A percentile compares a stretch with the other conserved stretches of the same genome.
Evolutionary conservation across 2,113 vertebrate genomes (phyloP).

Genomic region (Sturnus vulgaris): DNA sequence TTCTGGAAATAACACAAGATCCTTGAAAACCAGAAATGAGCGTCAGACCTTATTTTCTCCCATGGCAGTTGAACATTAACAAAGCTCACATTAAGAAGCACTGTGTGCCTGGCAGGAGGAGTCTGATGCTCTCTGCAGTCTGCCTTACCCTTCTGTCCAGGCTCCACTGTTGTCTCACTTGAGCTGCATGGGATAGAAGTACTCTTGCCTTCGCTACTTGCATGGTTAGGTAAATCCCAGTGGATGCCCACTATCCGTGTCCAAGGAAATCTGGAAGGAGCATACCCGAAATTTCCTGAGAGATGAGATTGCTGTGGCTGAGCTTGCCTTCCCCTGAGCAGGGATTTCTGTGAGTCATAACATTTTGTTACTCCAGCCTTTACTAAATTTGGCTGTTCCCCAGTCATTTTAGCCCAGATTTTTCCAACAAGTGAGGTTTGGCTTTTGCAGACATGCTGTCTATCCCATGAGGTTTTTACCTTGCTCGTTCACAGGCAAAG

Average conservation of each 20-base stretch:
- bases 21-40: background rate
- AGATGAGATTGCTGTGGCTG: background rate
- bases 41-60: background rate
- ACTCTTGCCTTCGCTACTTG: rapidly evolving
- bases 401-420: background rate
- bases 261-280: background rate
- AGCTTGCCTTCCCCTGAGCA: background rate
- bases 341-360: background rate
- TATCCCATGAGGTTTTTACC: background rate
- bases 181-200: background rate
- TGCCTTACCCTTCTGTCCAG: background rate
- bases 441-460: background rate
- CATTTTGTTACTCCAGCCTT: background rate
- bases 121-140: rapidly evolving
- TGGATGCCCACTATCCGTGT: background rate
- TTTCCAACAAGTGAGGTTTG: background rate
- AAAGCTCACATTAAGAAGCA: background rate
- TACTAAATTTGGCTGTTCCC: background rate
- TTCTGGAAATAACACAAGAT: background rate
- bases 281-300: background rate
- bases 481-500: background rate
- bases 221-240: background rate
- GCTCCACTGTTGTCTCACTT: background rate
- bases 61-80: background rate
- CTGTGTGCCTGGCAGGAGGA: background rate